Evolutionary conservation across 2,888 invertebrate genomes (phyloP), one percentile per base, ranked within the genome.

Genomic region (Noctuana brunneofusca): DNA sequence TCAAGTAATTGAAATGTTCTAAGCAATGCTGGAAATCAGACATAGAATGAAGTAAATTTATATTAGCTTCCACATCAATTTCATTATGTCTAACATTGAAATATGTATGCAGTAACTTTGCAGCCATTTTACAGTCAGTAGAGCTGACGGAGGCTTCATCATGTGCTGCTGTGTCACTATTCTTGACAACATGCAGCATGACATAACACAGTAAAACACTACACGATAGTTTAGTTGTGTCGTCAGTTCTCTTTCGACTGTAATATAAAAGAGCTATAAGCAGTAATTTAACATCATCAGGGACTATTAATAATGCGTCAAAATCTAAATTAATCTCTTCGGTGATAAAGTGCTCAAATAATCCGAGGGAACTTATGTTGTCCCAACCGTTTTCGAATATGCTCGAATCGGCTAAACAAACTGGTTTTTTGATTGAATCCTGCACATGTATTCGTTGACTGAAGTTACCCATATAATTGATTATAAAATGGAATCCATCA

Each of bases 1-100:
- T 83, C 56, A 83, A 69, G 63, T 73, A 57, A 67, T 83, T 80
- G 48, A 83, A 55, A 1, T 77, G 71, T 3, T 67, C 16, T 1
- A 83, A 59, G 56, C 80, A 80, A 46, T 70, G 71, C 22, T 80
- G 74, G 9, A 80, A 74, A 53, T 81, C 75, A 0, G 69, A 58
- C 6, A 79, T 66, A 0, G 70, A 70, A 52, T 74, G 71, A 16
- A 72, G 14, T 1, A 71, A 75, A 12, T 22, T n/a, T 38, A 8
- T 8, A 22, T 53, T 6, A 2, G 11, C n/a, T 11, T 16, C 32
- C 18, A 9, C 18, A 12, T 6, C 11, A 3, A 52, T 0, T 16
- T 30, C 18, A 18, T 9, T 4, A 12, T 32, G 1, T 32, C 18
- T 53, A 41, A 65, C 41, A 0, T 58, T 4, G 18, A 72, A 74